A percentile compares a stretch with the other conserved stretches of the same genome.
phyloP scores from a whole-genome alignment of 2,113 vertebrate genomes.

The Danionella cerebrum region DNA sequence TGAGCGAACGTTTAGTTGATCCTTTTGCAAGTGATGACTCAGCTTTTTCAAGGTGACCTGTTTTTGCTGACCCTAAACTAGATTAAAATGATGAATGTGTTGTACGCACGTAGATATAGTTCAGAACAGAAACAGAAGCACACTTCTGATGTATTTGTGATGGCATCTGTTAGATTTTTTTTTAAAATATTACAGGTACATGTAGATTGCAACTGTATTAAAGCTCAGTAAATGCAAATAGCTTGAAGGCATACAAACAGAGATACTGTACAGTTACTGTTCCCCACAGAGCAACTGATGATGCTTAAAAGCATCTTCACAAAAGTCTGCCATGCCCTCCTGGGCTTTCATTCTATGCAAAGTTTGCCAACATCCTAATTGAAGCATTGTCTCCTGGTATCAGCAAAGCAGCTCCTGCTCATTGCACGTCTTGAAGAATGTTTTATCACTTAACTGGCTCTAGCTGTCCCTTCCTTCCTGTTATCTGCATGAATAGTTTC shows the following conservation, averaged over 20 bases:
- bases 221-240: too few species aligned
- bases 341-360: slow-evolving; percentile 3
- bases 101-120: background rate
- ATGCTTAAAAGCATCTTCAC: slow-evolving; percentile 1
- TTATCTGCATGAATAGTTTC: background rate
- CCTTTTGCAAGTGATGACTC: background rate
- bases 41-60: background rate
- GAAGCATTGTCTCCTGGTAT: slow-evolving; percentile 45
- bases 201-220: too few species aligned
- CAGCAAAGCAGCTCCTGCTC: slow-evolving; percentile 26
- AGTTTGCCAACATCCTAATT: slow-evolving; percentile 47
- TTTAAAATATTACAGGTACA: too few species aligned
- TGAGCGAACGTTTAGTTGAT: slow-evolving; percentile 9
- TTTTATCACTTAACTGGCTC: slow-evolving; percentile 39
- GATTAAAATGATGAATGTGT: background rate
- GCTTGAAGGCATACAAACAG: too few species aligned
- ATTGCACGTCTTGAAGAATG: slow-evolving; percentile 46
- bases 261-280: too few species aligned
- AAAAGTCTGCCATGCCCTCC: background rate
- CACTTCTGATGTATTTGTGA: too few species aligned
- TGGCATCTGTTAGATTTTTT: too few species aligned
- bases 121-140: background rate
- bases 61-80: background rate
- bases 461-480: background rate
- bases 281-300: slow-evolving; percentile 21